phyloP scores from a whole-genome alignment of 2,888 invertebrate species.

The Lasioglossum calceatum region DNA sequence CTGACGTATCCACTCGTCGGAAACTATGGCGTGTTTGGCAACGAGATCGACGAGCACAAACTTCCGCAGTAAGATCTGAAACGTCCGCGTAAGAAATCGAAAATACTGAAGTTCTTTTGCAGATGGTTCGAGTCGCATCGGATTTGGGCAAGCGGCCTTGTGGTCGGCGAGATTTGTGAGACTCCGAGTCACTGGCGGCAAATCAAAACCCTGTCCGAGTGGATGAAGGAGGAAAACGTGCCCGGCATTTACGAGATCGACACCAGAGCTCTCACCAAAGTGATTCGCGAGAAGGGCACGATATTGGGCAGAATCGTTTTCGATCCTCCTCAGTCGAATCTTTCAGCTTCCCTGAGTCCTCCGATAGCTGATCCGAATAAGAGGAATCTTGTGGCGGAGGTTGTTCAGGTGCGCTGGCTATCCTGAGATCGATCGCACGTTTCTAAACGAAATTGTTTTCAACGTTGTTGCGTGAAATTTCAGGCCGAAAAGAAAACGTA shows the following conservation, averaged over 20 bases:
- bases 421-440: not conserved
- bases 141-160: constrained; percentile 96
- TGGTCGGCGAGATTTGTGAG: constrained; percentile 95
- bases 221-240: constrained; percentile 92
- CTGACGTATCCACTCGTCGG: constrained; percentile 99
- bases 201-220: constrained; percentile 91
- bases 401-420: constrained; percentile 86
- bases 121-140: constrained; percentile 96
- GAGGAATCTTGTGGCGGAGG: constrained; percentile 95
- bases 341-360: constrained; percentile 69
- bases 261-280: constrained; percentile 96
- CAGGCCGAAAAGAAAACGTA: constrained; percentile 86
- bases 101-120: constrained; percentile 29
- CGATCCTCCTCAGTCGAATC: constrained; percentile 41
- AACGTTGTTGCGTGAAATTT: constrained; percentile 28
- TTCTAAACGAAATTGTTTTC: no score
- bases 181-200: constrained; percentile 97
- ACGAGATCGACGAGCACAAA: constrained; percentile 90
- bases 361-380: constrained; percentile 92
- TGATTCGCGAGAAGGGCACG: constrained; percentile 95
- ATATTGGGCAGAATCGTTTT: constrained; percentile 89
- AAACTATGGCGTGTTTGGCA: constrained; percentile 96
- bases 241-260: constrained; percentile 97
- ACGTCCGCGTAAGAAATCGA: not conserved
- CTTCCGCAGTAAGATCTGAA: constrained; percentile 88